Evolutionary conservation across 92 coral and sea anemone species (phyloP), one percentile per base, ranked within the genome.

Genomic region (Desmophyllum pertusum): DNA sequence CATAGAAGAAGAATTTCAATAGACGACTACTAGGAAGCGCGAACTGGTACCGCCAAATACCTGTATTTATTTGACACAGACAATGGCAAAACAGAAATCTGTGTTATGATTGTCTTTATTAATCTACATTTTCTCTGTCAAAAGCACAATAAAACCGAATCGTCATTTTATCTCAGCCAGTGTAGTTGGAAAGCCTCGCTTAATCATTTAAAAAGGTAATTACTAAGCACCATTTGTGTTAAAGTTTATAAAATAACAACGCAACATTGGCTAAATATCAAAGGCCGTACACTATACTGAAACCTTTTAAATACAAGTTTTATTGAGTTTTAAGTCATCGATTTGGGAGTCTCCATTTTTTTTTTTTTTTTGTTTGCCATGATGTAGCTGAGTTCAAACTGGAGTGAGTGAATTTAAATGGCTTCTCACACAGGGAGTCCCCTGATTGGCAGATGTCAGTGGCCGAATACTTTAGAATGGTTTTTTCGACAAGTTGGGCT

Each of bases 1-100:
- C 95, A 94, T 94, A 81, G 57, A 73, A 75, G 86, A 89, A 73
- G 95, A 91, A 93, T 93, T 86, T 84, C 64, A 18, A 61, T 42
- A n/a, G 70, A 59, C 63, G 23, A 42, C 41, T 23, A 14, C 19
- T 11, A 45, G 40, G 73, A 64, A 46, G 57, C 31, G 18, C 11
- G 23, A 39, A 84, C 87, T 76, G 87, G 87, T 84, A 84, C 87
- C 81, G 0, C 74, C 14, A 27, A 42, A 36, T 76, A 84, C 87
- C 87, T 63, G 87, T 65, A 31, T 57, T 55, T 71, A 1, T 48
- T 33, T 52, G 45, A 57, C 81, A 77, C 36, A 51, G 65, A 15
- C 42, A 51, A 68, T 23, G 10, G 72, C 46, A 42, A 78, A 41
- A 61, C 64, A 71, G 25, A n/a, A 18, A 10, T 48, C 15, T 5